Evolutionary conservation across 2,797 vertebrate genomes (phyloP).

Genomic region (Perodicticus potto): DNA sequence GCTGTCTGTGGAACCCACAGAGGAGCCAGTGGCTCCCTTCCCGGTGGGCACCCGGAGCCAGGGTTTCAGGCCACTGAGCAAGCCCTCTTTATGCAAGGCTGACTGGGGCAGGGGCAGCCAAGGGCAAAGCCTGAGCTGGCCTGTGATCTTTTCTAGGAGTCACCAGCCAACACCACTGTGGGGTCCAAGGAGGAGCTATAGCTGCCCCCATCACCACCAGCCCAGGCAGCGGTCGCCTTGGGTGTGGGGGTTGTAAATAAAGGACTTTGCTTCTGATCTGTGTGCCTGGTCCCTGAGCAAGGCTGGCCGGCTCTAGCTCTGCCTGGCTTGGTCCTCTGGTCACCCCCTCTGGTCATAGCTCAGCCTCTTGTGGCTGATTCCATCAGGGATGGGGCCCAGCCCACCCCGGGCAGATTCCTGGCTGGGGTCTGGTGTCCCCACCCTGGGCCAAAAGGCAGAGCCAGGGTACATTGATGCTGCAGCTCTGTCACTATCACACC

Average conservation of each 20-base stretch:
- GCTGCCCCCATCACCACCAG: rapidly evolving
- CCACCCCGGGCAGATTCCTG: neutral
- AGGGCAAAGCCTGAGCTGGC: neutral
- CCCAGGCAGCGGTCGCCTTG: too few relatives aligned
- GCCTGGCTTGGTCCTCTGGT: rapidly evolving
- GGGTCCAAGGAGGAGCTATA: slow-evolving; percentile 76
- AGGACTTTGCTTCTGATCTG: neutral
- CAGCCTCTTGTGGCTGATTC: neutral
- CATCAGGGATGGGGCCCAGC: neutral
- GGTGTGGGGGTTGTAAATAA: slow-evolving; percentile 37
- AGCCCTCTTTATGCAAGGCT: neutral
- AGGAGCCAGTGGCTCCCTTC: neutral
- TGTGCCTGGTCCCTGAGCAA: slow-evolving; percentile 1
- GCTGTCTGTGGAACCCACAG: slow-evolving; percentile 84
- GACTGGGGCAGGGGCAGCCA: neutral
- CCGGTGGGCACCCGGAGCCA: neutral
- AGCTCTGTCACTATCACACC: neutral
- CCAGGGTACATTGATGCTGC: too few relatives aligned
- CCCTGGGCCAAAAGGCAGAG: neutral
- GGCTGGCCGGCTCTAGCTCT: neutral
- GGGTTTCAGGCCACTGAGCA: neutral
- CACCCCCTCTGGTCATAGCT: neutral
- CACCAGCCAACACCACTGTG: neutral
- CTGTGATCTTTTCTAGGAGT: slow-evolving; percentile 78
- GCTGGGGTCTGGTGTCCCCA: neutral